Base-by-base conservation (phyloP, 2,888 invertebrate genomes). In the Zele albiditarsus region DNA sequence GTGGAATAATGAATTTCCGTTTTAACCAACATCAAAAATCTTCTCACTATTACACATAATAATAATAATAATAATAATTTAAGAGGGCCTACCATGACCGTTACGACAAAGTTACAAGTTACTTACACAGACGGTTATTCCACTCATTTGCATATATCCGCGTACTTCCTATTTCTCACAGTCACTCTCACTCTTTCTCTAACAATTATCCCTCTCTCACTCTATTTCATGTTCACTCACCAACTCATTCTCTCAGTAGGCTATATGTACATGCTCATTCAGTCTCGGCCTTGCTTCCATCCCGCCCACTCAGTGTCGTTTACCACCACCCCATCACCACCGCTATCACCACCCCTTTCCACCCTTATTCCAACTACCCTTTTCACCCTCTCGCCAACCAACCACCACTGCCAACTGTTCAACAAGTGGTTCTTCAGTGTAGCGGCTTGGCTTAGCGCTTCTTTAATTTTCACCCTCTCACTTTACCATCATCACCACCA, bases 401-500 rank as follows among this genome's bases (percentile, higher is more conserved):
- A 65, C 73, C 60, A 67, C 60, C 60, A 68, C 73, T 72, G 49
- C 74, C 79, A 73, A 80, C 83, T 81, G 87, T 82, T 89, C 89
- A 89, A 88, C 88, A 89, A 88, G 89, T 89, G 89, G 88, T 88
- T 89, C 88, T 87, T 87, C 88, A 86, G 87, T 88, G 88, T 87
- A 88, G 86, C 88, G 84, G 84, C 84, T 84, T 83, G 84, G 87
- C 86, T 89, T 88, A 88, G 87, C 87, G 87, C 87, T 87, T 88
- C 87, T 86, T 87, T 88, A 87, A 88, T 88, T 88, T 87, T 85
- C 83, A 77, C 80, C 80, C 79, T 62, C 62, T 23, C 53, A 53
- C 53, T 49, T n/a, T 31, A 49, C 25, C n/a, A 31, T 16, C n/a
- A 49, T 49, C 23, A 6, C 6, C n/a, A 42, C 14, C 49, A 53